Conservation (phyloP, 2,113 vertebrate genomes). For the Mustela nigripes region DNA sequence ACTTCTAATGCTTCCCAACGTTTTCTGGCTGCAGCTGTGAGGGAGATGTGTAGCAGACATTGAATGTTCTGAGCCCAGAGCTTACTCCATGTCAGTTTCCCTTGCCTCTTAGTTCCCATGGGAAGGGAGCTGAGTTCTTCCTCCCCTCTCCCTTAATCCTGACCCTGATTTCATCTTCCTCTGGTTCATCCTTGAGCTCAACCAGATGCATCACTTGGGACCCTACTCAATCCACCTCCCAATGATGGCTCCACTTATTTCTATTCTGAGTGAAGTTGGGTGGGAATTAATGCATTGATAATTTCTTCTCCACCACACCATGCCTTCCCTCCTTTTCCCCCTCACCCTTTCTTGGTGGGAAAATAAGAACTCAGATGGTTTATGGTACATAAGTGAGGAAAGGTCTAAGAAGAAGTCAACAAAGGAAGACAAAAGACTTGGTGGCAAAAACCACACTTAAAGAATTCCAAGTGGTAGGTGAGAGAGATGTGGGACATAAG, state of each 20-base stretch:
- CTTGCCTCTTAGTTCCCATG: not conserved
- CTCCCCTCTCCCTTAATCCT: constrained; percentile 5
- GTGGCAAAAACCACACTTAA: constrained; percentile 72
- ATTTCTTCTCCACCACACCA: constrained; percentile 25
- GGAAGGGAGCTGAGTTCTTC: constrained; percentile 41
- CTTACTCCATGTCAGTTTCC: constrained; percentile 40
- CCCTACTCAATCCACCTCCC: not conserved
- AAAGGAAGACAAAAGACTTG: constrained; percentile 60
- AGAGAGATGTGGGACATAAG: not conserved
- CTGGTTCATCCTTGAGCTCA: not conserved
- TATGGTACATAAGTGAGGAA: constrained; percentile 63
- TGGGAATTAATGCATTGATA: not conserved
- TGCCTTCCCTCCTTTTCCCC: not conserved
- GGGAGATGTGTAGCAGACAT: not conserved
- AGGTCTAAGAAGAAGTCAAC: constrained; percentile 51
- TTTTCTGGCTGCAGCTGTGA: constrained; percentile 58
- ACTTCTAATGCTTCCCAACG: not conserved
- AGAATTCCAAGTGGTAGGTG: not conserved
- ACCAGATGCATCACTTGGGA: not conserved
- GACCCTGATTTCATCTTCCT: constrained; percentile 7
- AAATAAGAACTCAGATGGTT: constrained; percentile 73
- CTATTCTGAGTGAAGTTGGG: constrained; percentile 23
- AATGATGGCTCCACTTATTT: constrained; percentile 42
- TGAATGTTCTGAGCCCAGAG: not conserved
- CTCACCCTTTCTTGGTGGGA: constrained; percentile 29